Evolutionary conservation across 2,888 invertebrate genomes (phyloP), one percentile per base, ranked within the genome.

Genomic region (Fabriciana adippe): DNA sequence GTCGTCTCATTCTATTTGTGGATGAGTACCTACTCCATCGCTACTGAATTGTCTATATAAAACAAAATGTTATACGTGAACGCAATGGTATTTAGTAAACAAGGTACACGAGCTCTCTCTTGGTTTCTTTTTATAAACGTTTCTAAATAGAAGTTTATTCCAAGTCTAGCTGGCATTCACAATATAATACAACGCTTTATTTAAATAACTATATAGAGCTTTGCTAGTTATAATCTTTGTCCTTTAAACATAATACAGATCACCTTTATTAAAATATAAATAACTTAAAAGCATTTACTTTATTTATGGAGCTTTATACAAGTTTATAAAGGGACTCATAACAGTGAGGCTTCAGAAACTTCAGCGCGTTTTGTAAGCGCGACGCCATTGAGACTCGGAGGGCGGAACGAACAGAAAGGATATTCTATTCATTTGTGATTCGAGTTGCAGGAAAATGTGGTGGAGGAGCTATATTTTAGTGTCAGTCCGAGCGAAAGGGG

Each of bases 381-480:
- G 70, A 64, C 72, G 63, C 72, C 64, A 74, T 74, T 75, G 71
- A 73, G 72, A 71, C 70, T 68, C 73, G 68, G 62, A 66, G 73
- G 63, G 69, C 56, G 68, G 67, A 69, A 66, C 63, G 70, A 64
- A 59, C 53, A 62, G 65, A 68, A 69, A 72, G 73, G 73, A 74
- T 75, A 73, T 72, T 74, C 74, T 72, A 76, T 76, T 74, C 76
- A 76, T 74, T 77, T 74, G 70, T 71, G 67, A 72, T 71, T 70
- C 69, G 70, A 74, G 66, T 72, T 72, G 71, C 67, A 70, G 67
- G 71, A 61, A 71, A 73, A 72, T 70, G 70, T 54, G 68, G 68
- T 65, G 66, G 15, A 50, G 63, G 54, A 48, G 48, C 48, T 53
- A 68, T 51, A 50, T 51, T 51, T 63, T 53, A 61, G 48, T 45